A percentile compares a stretch with the other conserved stretches of the same genome.
Evolutionary conservation across 2,113 vertebrate genomes (phyloP).

Genomic region (Melanerpes aurifrons): DNA sequence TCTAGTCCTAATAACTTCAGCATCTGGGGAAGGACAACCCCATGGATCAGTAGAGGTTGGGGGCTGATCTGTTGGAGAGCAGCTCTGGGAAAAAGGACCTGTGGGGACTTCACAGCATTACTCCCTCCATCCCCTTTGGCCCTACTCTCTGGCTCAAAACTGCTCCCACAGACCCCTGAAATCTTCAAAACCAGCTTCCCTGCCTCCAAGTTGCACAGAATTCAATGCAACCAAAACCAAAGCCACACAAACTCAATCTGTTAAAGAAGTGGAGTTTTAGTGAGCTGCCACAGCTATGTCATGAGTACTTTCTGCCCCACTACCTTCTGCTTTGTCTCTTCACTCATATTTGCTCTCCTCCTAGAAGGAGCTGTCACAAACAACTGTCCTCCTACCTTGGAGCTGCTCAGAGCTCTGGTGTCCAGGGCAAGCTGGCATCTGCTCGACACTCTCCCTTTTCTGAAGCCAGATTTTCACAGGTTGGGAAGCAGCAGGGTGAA

Average conservation of each 20-base stretch:
- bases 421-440: not conserved
- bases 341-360: not conserved
- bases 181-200: not conserved
- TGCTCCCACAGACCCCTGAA: not conserved
- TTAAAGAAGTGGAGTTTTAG: not conserved
- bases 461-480: not conserved
- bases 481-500: conserved; percentile 6
- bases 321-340: not conserved
- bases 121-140: not conserved
- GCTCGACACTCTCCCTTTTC: accelerated
- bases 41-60: too few species aligned
- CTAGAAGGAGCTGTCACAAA: not conserved
- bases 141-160: not conserved
- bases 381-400: not conserved
- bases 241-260: not conserved
- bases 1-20: conserved; percentile 38
- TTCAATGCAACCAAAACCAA: not conserved
- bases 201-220: too few species aligned
- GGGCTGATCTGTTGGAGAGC: too few species aligned
- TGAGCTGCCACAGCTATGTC: not conserved
- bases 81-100: too few species aligned
- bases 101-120: not conserved
- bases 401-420: not conserved
- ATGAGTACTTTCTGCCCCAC: not conserved
- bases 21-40: not conserved